Conservation (phyloP, 2,888 invertebrate genomes). For the Dicycla oo region DNA sequence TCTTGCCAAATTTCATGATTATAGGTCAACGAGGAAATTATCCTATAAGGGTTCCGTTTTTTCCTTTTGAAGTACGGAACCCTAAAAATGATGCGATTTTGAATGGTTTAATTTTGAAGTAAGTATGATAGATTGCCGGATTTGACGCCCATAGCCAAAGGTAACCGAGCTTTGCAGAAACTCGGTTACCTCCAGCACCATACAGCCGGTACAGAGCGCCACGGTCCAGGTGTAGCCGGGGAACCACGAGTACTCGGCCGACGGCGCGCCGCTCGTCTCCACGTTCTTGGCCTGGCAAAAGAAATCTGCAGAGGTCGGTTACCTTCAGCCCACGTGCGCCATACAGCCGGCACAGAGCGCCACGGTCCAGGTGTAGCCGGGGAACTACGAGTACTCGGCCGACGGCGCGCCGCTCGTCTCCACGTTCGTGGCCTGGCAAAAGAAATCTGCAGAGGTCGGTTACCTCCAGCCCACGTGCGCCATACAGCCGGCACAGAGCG, state of each 20-base stretch:
- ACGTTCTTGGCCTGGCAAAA: constrained; percentile 67
- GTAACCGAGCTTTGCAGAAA: neutral
- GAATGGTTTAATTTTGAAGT: neutral
- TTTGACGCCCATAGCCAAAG: too few relatives aligned
- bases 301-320: neutral
- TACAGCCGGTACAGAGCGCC: constrained; percentile 76
- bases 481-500: constrained; percentile 75
- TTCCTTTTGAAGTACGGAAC: too few relatives aligned
- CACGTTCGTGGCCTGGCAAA: constrained; percentile 68
- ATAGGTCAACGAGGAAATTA: too few relatives aligned
- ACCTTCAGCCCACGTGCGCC: constrained; percentile 79
- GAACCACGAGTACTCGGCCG: constrained; percentile 87
- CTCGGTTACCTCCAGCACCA: constrained; percentile 58
- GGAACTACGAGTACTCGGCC: constrained; percentile 87
- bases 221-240: constrained; percentile 87
- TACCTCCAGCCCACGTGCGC: constrained; percentile 76
- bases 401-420: constrained; percentile 74
- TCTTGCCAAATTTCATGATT: too few relatives aligned
- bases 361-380: constrained; percentile 86
- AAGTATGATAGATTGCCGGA: neutral
- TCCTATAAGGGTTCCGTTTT: too few relatives aligned
- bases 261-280: constrained; percentile 73
- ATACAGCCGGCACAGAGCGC: constrained; percentile 76
- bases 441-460: neutral
- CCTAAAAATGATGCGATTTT: neutral